phyloP scores from a whole-genome alignment of 2,888 invertebrate species.

The Anodontia alba region DNA sequence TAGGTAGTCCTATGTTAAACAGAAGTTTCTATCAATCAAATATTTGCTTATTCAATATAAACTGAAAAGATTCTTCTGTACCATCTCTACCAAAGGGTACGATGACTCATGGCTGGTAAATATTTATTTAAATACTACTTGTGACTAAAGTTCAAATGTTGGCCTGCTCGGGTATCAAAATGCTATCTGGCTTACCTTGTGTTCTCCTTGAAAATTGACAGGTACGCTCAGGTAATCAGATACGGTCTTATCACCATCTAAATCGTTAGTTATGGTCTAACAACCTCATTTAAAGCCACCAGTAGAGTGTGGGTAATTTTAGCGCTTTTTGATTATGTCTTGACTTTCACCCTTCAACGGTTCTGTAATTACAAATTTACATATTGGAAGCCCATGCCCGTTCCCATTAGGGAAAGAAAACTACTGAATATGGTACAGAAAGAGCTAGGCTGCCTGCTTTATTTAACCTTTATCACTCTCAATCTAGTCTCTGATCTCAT shows the following conservation, averaged over 20 bases:
- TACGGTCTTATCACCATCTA: conserved; percentile 2
- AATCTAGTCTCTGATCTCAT: no score
- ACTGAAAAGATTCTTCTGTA: no score
- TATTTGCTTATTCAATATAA: no score
- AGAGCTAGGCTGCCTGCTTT: no score
- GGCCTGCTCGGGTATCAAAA: conserved; percentile 4
- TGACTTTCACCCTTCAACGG: conserved; percentile 9
- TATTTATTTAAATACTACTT: conserved; percentile 10
- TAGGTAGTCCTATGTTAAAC: no score
- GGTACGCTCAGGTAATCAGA: conserved; percentile 12
- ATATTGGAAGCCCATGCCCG: no score
- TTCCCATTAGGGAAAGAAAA: no score
- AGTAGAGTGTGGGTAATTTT: background rate
- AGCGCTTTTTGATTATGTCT: background rate
- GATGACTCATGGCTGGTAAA: conserved; percentile 2
- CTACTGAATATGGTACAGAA: no score
- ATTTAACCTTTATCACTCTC: no score
- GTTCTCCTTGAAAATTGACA: conserved; percentile 14
- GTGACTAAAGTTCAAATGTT: background rate
- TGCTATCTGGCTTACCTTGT: background rate
- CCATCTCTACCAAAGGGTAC: no score
- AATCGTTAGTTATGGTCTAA: conserved; percentile 2
- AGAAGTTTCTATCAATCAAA: no score
- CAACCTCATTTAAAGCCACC: background rate
- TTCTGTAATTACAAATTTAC: background rate